Conservation (phyloP, 2,113 vertebrate genomes). For the Anseranas semipalmata region DNA sequence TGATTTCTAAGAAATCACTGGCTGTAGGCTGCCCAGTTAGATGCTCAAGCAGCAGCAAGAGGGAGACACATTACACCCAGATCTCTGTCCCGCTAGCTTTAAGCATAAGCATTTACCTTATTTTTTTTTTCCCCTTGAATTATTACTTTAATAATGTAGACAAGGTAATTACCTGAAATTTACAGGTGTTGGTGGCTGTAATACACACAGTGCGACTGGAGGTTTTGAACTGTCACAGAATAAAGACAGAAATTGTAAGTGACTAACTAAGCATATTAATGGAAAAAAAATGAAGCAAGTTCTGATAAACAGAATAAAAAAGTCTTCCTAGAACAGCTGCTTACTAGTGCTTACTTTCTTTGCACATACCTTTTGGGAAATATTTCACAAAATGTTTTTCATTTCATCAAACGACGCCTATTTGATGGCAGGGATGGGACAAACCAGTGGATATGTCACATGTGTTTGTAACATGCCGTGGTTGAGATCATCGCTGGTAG, state of each 20-base stretch:
- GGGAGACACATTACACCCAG: background rate
- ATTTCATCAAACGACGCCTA: background rate
- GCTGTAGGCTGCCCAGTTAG: background rate
- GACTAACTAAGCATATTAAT: background rate
- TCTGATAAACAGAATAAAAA: background rate
- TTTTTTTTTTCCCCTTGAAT: background rate
- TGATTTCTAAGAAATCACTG: slow-evolving; percentile 1
- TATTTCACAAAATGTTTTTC: background rate
- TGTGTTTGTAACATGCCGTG: background rate
- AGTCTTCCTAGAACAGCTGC: background rate
- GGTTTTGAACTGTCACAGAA: background rate
- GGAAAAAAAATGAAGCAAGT: background rate
- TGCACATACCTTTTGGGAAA: background rate
- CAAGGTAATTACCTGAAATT: background rate
- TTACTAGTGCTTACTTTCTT: background rate
- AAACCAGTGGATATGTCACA: accelerated
- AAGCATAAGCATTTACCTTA: background rate
- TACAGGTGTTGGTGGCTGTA: background rate
- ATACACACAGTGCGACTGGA: background rate
- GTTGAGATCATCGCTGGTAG: background rate
- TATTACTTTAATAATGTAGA: background rate
- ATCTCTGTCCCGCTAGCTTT: background rate
- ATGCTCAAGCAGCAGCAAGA: background rate
- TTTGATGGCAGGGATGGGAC: background rate
- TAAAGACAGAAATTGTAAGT: background rate